Evolutionary conservation across 2,888 invertebrate genomes (phyloP), one percentile per base, ranked within the genome.

Genomic region (Polydrusus tereticollis): DNA sequence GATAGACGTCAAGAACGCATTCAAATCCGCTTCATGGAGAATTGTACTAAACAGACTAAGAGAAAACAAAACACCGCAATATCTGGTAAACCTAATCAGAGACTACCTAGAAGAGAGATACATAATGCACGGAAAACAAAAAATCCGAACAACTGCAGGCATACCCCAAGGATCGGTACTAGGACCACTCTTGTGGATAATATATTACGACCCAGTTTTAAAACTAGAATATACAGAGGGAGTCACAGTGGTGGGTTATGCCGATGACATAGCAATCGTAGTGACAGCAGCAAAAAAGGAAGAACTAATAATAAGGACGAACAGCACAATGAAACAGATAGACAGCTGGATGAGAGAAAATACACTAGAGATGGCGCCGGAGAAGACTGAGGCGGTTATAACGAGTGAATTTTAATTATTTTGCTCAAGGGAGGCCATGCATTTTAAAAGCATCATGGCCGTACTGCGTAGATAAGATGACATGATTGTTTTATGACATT

Each of bases 111-210:
- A n/a, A 1, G n/a, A 38, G 4, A 38, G 2, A 38, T 5, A 38
- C 2, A 4, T 38, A 10, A 38, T 1, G 2, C 52, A 63, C 10
- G 36, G 63, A 14, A 33, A n/a, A n/a, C n/a, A n/a, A n/a, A n/a
- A n/a, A n/a, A n/a, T n/a, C n/a, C n/a, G n/a, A n/a, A n/a, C n/a
- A n/a, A n/a, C n/a, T n/a, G n/a, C n/a, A n/a, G n/a, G n/a, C n/a
- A n/a, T n/a, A n/a, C n/a, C n/a, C n/a, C n/a, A n/a, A n/a, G n/a
- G n/a, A n/a, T n/a, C 50, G 16, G 1, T 70, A 2, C 12, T 67
- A 14, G 55, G 57, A 1, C 70, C 70, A 20, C 10, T 20, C 4
- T n/a, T 69, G 21, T 69, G 63, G 63, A 69, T 67, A 18, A 47
- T 69, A 1, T 7, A 10, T 2, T 69, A 69, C 41, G 69, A 69